Evolutionary conservation across 1,140 invertebrate genomes (phyloP).

Genomic region (Drosophila sturtevanti): DNA sequence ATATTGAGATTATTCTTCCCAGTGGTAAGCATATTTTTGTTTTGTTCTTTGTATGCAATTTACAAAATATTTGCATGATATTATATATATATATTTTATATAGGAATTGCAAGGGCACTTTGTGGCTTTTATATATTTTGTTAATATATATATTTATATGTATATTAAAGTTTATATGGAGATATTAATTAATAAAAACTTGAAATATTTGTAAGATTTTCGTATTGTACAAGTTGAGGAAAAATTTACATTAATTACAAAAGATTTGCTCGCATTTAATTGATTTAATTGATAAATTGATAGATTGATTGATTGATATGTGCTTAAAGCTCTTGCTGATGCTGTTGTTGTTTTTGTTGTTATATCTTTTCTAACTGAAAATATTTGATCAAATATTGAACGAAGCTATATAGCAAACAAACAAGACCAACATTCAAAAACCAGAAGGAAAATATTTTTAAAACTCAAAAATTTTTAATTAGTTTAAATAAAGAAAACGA

Average conservation of each 20-base stretch:
- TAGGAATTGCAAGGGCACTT: slow-evolving; percentile 41
- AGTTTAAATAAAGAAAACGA: slow-evolving; percentile 11
- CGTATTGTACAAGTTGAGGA: slow-evolving; percentile 55
- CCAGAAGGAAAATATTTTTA: slow-evolving; percentile 44
- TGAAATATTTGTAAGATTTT: slow-evolving; percentile 28
- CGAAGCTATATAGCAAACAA: slow-evolving; percentile 72
- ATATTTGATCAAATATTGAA: slow-evolving; percentile 48
- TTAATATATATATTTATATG: slow-evolving; percentile 25
- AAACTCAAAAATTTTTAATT: slow-evolving; percentile 19
- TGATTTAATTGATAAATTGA: slow-evolving; percentile 14
- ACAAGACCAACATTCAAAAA: slow-evolving; percentile 66
- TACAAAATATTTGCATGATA: slow-evolving; percentile 20
- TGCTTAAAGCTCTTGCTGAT: slow-evolving; percentile 69
- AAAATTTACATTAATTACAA: slow-evolving; percentile 55
- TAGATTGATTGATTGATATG: slow-evolving; percentile 40
- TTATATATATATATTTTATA: slow-evolving; percentile 24
- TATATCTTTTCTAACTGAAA: slow-evolving; percentile 62
- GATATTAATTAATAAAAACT: slow-evolving; percentile 24
- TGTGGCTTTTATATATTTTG: slow-evolving; percentile 31
- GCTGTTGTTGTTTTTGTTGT: slow-evolving; percentile 80
- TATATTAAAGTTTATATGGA: slow-evolving; percentile 8
- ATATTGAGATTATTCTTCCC: slow-evolving; percentile 28
- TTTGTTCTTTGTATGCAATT: slow-evolving; percentile 19
- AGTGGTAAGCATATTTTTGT: slow-evolving; percentile 38
- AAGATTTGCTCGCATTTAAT: slow-evolving; percentile 43